phyloP scores from a whole-genome alignment of 2,113 vertebrate genomes.

The Halcyon senegalensis region DNA sequence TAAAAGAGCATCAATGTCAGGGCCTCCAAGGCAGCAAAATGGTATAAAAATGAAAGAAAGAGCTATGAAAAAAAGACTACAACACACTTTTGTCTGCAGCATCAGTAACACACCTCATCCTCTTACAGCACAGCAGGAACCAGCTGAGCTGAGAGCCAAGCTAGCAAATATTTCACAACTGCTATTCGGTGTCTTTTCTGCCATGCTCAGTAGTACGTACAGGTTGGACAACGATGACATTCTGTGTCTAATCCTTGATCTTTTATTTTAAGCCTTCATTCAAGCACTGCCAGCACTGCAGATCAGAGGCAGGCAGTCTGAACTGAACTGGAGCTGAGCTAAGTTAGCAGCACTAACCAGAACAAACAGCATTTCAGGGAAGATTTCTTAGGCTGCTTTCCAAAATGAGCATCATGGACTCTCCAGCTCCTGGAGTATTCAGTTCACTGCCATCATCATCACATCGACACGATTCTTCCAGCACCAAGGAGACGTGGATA shows the following conservation, averaged over 20 bases:
- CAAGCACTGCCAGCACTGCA: not conserved
- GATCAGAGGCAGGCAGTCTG: not conserved
- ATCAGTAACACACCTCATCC: not conserved
- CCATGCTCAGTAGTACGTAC: not conserved
- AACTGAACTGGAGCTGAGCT: not conserved
- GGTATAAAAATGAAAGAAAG: not conserved
- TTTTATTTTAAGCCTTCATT: conserved; percentile 1
- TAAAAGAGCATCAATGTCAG: not conserved
- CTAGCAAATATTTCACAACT: not conserved
- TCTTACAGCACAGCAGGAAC: not conserved
- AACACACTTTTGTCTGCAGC: not conserved
- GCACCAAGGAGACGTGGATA: not conserved
- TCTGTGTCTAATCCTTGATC: not conserved
- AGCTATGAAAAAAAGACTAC: not conserved
- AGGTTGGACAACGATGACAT: not conserved
- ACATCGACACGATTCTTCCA: not conserved
- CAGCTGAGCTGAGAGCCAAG: not conserved
- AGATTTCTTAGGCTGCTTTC: not conserved
- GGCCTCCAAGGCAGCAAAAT: not conserved
- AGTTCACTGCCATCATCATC: not conserved
- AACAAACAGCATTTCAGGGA: not conserved
- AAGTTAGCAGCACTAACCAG: not conserved
- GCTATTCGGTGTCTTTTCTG: not conserved
- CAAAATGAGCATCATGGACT: not conserved
- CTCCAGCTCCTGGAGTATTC: not conserved